Evolutionary conservation across 2,113 vertebrate genomes (phyloP).

Genomic region (Microtus montanus): DNA sequence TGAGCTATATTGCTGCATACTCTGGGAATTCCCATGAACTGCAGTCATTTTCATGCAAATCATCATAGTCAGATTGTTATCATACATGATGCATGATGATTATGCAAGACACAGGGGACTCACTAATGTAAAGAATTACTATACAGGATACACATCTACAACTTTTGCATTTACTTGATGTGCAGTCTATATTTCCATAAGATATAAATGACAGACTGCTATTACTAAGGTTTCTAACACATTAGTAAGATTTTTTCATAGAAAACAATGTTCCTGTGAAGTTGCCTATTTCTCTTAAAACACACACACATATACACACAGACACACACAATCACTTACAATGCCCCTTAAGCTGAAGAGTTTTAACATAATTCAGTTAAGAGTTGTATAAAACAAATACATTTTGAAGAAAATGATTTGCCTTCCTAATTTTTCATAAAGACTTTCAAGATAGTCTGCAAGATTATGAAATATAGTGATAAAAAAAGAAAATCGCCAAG

Average conservation of each 20-base stretch:
- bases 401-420: neutral
- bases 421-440: neutral
- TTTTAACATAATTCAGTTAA: neutral
- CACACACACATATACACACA: neutral
- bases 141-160: neutral
- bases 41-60: neutral
- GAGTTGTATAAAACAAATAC: neutral
- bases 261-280: neutral
- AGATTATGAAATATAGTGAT: neutral
- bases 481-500: neutral
- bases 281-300: neutral
- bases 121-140: neutral
- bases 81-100: neutral
- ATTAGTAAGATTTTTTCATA: neutral
- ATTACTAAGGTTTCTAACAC: neutral
- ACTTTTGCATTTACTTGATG: neutral
- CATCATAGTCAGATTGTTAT: neutral
- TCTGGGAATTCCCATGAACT: neutral
- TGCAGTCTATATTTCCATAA: neutral
- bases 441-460: neutral
- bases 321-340: neutral
- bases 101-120: neutral
- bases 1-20: neutral
- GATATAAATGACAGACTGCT: neutral
- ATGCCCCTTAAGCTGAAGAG: neutral